phyloP scores from a whole-genome alignment of 2,797 vertebrate genomes.

The Nasua narica region DNA sequence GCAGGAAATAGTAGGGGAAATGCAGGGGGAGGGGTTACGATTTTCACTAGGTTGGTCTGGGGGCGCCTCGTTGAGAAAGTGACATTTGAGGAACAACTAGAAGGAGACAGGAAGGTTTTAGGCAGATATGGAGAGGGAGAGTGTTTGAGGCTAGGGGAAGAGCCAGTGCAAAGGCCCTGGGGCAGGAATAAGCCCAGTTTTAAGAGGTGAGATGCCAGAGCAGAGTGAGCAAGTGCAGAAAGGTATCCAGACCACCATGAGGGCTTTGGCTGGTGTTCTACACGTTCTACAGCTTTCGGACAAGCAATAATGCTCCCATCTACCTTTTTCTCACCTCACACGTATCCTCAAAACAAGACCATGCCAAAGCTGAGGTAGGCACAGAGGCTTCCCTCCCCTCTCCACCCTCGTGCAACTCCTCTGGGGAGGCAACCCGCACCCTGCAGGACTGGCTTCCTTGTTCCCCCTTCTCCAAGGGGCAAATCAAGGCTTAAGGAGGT shows the following conservation, averaged over 20 bases:
- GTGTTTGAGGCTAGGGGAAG: neutral
- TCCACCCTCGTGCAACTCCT: rapidly evolving
- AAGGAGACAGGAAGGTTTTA: neutral
- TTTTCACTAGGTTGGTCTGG: neutral
- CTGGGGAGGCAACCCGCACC: no score
- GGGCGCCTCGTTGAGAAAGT: neutral
- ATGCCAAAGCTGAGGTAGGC: neutral
- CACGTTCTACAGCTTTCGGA: rapidly evolving
- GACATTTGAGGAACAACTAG: neutral
- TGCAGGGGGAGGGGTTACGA: neutral
- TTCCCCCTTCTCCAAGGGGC: neutral
- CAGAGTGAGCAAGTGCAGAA: no score
- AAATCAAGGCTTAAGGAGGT: neutral
- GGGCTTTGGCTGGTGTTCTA: rapidly evolving
- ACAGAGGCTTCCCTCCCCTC: neutral
- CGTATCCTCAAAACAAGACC: rapidly evolving
- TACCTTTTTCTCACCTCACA: rapidly evolving
- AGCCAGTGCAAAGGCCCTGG: neutral
- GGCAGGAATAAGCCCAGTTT: neutral
- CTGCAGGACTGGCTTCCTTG: rapidly evolving
- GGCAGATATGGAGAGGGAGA: neutral
- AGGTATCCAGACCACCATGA: rapidly evolving
- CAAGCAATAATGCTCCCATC: rapidly evolving
- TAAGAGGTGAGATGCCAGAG: neutral
- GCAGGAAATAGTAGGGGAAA: no score